These are phyloP conservation scores for Halotydeus destructor DNA, from an alignment of 1,140 invertebrate species.

Conservation along the genomic window DNA sequence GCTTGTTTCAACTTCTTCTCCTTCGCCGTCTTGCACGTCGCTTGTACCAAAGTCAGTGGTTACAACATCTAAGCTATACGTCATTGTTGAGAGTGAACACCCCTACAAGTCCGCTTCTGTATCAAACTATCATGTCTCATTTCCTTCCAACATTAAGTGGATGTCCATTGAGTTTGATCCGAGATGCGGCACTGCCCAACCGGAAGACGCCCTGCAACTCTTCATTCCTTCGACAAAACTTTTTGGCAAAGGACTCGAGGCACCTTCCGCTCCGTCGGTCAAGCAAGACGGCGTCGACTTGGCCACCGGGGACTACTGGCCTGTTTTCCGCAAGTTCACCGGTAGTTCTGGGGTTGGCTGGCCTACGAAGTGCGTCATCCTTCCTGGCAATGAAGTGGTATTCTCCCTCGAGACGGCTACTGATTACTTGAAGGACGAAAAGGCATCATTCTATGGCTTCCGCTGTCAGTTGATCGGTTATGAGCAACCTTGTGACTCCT, in stretches of 20 bases:
- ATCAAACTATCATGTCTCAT: conserved; percentile 66
- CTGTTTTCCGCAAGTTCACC: conserved; percentile 45
- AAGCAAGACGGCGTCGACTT: conserved; percentile 19
- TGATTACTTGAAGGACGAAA: conserved; percentile 81
- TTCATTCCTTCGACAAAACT: conserved; percentile 54
- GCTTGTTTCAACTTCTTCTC: neutral
- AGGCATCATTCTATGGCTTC: conserved; percentile 62
- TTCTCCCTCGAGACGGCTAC: conserved; percentile 87
- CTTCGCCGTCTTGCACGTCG: neutral
- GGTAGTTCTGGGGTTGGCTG: conserved; percentile 46
- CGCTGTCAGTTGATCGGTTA: conserved; percentile 68
- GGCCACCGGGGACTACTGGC: conserved; percentile 33
- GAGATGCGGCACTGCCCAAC: conserved; percentile 71
- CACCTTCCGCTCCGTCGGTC: conserved; percentile 7
- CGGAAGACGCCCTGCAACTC: conserved; percentile 73
- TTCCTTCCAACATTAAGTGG: conserved; percentile 71
- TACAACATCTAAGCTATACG: conserved; percentile 57
- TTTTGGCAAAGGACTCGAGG: conserved; percentile 5
- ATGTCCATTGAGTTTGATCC: conserved; percentile 80
- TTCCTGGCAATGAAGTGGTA: conserved; percentile 79
- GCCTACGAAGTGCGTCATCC: conserved; percentile 59
- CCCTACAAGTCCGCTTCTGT: conserved; percentile 80
- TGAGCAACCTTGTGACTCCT: conserved; percentile 36
- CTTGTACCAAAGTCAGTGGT: neutral
- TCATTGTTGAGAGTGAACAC: conserved; percentile 85